Evolutionary conservation across 2,797 vertebrate species (phyloP).

Genomic region (Rhincodon typus): DNA sequence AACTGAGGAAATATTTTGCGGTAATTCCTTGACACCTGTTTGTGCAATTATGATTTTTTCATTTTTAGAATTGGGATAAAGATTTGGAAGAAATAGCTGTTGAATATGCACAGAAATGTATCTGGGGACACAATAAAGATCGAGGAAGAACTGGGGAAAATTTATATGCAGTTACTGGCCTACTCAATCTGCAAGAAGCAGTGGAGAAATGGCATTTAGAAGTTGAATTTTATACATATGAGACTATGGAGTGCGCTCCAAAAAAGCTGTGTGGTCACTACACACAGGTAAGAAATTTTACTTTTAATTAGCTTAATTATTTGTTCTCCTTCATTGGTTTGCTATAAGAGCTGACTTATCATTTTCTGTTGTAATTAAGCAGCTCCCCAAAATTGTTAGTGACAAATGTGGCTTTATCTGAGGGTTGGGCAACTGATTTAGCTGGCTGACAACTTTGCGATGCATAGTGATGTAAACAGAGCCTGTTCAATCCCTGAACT

Average conservation of each 20-base stretch:
- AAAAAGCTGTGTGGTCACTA: constrained; percentile 64
- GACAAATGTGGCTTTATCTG: neutral
- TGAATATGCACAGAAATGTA: constrained; percentile 56
- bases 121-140: constrained; percentile 65
- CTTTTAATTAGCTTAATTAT: neutral
- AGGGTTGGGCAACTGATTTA: too few species aligned
- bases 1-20: neutral
- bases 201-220: constrained; percentile 58
- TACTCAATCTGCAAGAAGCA: constrained; percentile 50
- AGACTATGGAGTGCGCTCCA: constrained; percentile 44
- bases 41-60: neutral
- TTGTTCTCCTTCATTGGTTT: neutral
- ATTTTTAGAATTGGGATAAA: constrained; percentile 56
- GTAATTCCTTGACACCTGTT: neutral
- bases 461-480: too few species aligned
- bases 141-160: constrained; percentile 60
- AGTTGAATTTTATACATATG: constrained; percentile 55
- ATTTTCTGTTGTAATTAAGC: neutral
- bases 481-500: too few species aligned
- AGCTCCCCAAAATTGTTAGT: neutral
- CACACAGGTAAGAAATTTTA: constrained; percentile 56
- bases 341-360: neutral
- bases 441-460: too few species aligned
- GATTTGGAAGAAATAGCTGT: constrained; percentile 57
- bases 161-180: constrained; percentile 54